Percentiles rank a stretch among this genome's conserved stretches.
phyloP scores from a whole-genome alignment of 2,888 invertebrate species.

The Diabrotica balteata region DNA sequence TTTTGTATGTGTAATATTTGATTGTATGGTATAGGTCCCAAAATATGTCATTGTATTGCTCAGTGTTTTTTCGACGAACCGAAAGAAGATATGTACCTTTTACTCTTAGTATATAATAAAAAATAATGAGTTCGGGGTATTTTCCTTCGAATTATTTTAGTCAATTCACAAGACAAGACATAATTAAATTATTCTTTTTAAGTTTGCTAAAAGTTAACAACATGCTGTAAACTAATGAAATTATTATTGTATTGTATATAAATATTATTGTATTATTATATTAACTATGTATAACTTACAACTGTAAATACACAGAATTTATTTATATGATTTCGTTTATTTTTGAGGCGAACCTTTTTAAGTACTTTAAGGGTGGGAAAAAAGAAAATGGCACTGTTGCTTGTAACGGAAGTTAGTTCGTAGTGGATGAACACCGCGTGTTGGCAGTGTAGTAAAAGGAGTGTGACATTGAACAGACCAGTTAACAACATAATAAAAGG shows the following conservation, averaged over 20 bases:
- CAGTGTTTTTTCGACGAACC: background rate
- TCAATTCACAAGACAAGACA: conserved; percentile 23
- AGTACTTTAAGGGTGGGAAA: no score
- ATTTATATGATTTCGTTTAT: conserved; percentile 29
- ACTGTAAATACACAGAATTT: conserved; percentile 40
- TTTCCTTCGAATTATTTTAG: conserved; percentile 23
- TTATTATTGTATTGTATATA: conserved; percentile 36
- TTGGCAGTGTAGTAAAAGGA: no score
- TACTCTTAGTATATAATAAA: background rate
- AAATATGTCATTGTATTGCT: conserved; percentile 9
- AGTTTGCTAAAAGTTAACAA: conserved; percentile 33
- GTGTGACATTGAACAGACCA: no score
- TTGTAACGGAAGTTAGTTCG: no score
- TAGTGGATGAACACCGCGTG: no score
- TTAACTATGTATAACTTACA: conserved; percentile 39
- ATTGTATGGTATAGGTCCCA: background rate
- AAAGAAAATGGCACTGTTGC: no score
- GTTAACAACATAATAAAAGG: no score
- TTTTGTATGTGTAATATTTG: conserved; percentile 6
- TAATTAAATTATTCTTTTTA: conserved; percentile 24
- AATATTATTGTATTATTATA: conserved; percentile 39
- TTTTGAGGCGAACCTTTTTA: background rate
- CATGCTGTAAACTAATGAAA: conserved; percentile 37
- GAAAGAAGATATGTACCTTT: background rate
- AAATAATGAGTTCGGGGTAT: conserved; percentile 9